Percentiles rank a stretch among this genome's conserved stretches.
phyloP scores from a whole-genome alignment of 2,113 vertebrate species.

The Melanerpes aurifrons region DNA sequence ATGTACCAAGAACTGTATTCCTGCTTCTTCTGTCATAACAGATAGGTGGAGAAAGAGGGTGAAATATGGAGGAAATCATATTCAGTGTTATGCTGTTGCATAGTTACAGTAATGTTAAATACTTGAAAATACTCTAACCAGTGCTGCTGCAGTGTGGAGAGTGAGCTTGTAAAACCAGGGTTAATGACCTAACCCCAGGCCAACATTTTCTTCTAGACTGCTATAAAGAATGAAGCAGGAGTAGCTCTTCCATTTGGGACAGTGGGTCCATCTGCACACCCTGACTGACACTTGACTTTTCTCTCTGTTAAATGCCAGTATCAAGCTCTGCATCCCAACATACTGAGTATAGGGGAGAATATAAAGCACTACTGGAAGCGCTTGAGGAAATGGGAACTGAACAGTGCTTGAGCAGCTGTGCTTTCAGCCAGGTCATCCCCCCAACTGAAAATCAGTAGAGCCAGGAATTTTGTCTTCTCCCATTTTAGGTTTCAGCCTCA shows the following conservation, averaged over 20 bases:
- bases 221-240: not conserved
- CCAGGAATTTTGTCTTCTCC: rapidly evolving
- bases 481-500: not conserved
- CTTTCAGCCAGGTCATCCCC: not conserved
- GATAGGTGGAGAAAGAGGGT: conserved; percentile 7
- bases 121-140: not conserved
- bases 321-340: not conserved
- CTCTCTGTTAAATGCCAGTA: not conserved
- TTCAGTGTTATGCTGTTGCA: not conserved
- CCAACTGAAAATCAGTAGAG: not conserved
- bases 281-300: not conserved
- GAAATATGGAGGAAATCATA: not conserved
- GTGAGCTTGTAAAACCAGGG: not conserved
- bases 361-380: not conserved
- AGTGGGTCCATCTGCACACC: not conserved
- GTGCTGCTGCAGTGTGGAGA: not conserved
- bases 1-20: not conserved
- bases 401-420: not conserved
- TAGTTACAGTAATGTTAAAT: not conserved
- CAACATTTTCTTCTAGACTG: not conserved
- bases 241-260: rapidly evolving
- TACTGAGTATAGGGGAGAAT: not conserved
- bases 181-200: not conserved
- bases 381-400: not conserved
- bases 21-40: not conserved